Conservation (phyloP, 2,797 vertebrate genomes). For the Centroberyx gerrardi region DNA sequence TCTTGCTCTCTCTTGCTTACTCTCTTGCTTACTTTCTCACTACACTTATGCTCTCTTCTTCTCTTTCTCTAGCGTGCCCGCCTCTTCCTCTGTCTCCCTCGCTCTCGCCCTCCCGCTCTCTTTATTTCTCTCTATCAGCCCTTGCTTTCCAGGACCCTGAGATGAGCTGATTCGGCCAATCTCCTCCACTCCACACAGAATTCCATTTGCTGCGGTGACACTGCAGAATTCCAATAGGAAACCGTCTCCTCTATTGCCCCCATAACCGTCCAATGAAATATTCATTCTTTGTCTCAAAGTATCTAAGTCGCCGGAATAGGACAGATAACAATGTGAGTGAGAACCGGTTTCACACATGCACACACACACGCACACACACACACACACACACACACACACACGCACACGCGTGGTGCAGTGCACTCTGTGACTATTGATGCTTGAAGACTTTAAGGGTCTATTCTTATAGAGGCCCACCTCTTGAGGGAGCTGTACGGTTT, state of each 20-base stretch:
- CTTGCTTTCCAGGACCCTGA: constrained; percentile 66
- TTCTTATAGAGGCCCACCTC: constrained; percentile 37
- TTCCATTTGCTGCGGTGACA: constrained; percentile 77
- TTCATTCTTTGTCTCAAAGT: constrained; percentile 81
- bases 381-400: constrained; percentile 16
- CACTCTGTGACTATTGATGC: constrained; percentile 46
- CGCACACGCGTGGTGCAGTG: constrained; percentile 34
- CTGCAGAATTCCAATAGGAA: constrained; percentile 81
- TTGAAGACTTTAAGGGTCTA: constrained; percentile 47
- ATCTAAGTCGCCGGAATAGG: constrained; percentile 69
- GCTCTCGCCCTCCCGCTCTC: background rate
- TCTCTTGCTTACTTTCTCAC: constrained; percentile 46
- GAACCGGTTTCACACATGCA: constrained; percentile 39
- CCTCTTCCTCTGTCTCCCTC: constrained; percentile 36
- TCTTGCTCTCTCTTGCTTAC: constrained; percentile 35
- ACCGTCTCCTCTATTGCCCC: constrained; percentile 67
- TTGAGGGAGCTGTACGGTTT: constrained; percentile 60
- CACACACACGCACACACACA: constrained; percentile 17
- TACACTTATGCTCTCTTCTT: constrained; percentile 61
- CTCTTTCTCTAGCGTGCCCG: constrained; percentile 43
- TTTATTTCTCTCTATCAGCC: constrained; percentile 65
- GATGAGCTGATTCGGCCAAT: constrained; percentile 77
- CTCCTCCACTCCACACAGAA: constrained; percentile 62
- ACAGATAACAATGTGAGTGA: constrained; percentile 74
- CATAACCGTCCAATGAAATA: constrained; percentile 82